These are phyloP conservation scores for Neogobius melanostomus DNA, from an alignment of 2,113 vertebrate genomes.

Conservation along the genomic window DNA sequence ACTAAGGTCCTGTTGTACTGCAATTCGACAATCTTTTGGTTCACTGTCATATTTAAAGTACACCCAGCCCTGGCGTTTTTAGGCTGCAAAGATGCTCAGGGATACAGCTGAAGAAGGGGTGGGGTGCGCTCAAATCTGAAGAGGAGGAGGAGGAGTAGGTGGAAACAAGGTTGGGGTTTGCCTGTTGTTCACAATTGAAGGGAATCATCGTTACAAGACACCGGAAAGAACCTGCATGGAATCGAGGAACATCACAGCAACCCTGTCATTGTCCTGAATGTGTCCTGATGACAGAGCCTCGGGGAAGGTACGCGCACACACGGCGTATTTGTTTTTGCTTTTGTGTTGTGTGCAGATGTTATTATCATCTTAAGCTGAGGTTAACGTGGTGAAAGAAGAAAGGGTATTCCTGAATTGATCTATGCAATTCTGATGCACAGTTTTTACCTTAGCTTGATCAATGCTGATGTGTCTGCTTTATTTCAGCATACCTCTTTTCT, in stretches of 20 bases:
- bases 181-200: conserved; percentile 49
- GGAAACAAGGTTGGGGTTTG: conserved; percentile 38
- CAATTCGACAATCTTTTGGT: not conserved
- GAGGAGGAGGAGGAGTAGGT: conserved; percentile 15
- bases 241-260: conserved; percentile 55
- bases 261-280: conserved; percentile 29
- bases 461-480: not conserved
- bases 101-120: conserved; percentile 20
- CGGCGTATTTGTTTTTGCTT: not conserved
- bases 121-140: conserved; percentile 34
- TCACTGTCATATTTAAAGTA: conserved; percentile 10
- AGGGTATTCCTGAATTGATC: conserved; percentile 6
- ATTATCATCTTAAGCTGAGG: conserved; percentile 3
- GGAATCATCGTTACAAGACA: conserved; percentile 53
- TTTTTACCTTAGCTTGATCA: not conserved
- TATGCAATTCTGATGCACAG: too few relatives aligned
- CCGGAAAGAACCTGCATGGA: conserved; percentile 51
- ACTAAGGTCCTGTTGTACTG: too few relatives aligned
- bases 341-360: not conserved
- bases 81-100: conserved; percentile 19
- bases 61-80: not conserved
- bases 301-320: conserved; percentile 31
- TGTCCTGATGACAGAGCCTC: conserved; percentile 42
- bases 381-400: conserved; percentile 24
- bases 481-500: not conserved